Conservation (phyloP, 2,113 vertebrate species). For the Craseonycteris thonglongyai region DNA sequence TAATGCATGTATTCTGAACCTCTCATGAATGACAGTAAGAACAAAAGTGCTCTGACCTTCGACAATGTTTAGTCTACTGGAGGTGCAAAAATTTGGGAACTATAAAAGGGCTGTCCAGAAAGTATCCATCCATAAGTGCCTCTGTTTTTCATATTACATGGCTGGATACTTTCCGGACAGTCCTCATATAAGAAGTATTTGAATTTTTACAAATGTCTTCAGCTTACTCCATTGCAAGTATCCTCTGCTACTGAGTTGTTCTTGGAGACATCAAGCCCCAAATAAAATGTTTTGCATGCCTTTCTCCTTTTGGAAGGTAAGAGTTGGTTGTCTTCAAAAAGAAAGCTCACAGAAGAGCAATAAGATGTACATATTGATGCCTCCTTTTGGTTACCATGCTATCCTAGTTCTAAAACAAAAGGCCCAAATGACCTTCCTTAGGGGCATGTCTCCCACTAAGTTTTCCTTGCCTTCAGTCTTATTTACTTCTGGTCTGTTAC, state of each 20-base stretch:
- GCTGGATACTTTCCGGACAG: no score
- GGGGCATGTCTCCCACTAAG: not conserved
- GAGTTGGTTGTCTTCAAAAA: not conserved
- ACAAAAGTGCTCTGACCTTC: not conserved
- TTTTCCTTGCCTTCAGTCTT: not conserved
- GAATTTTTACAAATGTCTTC: slow-evolving; percentile 3
- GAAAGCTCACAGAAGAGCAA: not conserved
- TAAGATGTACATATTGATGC: not conserved
- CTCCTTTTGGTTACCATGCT: not conserved
- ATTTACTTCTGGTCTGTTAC: not conserved
- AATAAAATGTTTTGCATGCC: not conserved
- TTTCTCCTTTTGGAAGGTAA: not conserved
- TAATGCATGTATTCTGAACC: not conserved
- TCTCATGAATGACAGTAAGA: not conserved
- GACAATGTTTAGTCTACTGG: not conserved
- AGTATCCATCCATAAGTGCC: no score
- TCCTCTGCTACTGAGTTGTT: not conserved
- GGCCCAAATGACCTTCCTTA: not conserved
- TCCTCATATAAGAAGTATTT: not conserved
- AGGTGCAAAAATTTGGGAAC: not conserved
- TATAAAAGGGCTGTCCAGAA: no score
- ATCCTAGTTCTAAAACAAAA: not conserved
- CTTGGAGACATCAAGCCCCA: not conserved
- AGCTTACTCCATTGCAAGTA: not conserved
- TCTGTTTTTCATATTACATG: no score